Evolutionary conservation across 2,888 invertebrate species (phyloP), one percentile per base, ranked within the genome.

Genomic region (Leptinotarsa rubiginosa): DNA sequence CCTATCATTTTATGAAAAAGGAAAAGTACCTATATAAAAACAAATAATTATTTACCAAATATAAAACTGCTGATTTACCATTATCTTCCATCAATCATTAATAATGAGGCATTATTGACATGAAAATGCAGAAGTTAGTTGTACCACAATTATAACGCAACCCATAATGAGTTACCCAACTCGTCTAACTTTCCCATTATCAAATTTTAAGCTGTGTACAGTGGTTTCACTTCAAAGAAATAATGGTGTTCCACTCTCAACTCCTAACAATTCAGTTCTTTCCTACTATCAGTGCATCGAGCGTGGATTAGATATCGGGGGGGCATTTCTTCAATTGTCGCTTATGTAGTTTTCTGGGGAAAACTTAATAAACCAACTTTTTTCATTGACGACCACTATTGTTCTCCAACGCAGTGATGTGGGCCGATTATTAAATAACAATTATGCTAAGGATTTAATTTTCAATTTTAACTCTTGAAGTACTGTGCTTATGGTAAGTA

Each of bases 181-280:
- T 50, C 15, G 3, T 50, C 56, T 15, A 62, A 62, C 62, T 62
- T 62, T 62, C 62, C 31, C 41, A n/a, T 62, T 31, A 25, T 16
- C 62, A 62, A 62, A 62, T 62, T 62, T 62, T 12, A 41, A 41
- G n/a, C 62, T 16, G 31, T 25, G 31, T 4, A 50, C n/a, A 50
- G 50, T n/a, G 50, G 50, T 50, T 50, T 4, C 50, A 50, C 50
- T 5, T 4, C 62, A 62, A 13, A 56, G 56, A 56, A 56, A 56
- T 56, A 22, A 22, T 56, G n/a, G 5, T 62, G 62, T 62, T 62
- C 62, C 41, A 41, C 41, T 62, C 62, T 62, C n/a, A 25, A 62
- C 62, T n/a, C n/a, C 3, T 31, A 62, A 69, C 59, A 59, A 62
- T 69, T 69, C 62, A 59, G 62, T 69, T 69, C 62, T 49, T 56